Evolutionary conservation across 2,888 invertebrate species (phyloP).

Genomic region (Trilocha varians): DNA sequence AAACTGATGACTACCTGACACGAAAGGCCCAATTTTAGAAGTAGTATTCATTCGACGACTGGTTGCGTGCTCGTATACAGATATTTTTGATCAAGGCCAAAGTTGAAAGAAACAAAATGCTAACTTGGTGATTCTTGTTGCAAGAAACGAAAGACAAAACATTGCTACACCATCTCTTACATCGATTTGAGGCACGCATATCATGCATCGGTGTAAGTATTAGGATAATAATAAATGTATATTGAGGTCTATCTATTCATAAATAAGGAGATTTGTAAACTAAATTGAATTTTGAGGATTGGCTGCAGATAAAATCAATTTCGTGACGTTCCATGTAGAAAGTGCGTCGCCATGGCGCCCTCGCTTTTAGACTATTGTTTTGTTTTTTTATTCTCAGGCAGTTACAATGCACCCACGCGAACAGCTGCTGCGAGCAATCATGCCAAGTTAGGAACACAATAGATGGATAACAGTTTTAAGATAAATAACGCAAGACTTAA

Average conservation of each 20-base stretch:
- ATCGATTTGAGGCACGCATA: too few relatives aligned
- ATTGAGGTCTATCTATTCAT: too few relatives aligned
- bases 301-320: conserved; percentile 19
- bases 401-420: conserved; percentile 27
- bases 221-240: too few relatives aligned
- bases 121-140: background rate
- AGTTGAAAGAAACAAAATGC: background rate
- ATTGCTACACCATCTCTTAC: too few relatives aligned
- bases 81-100: conserved; percentile 2
- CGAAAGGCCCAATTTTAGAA: conserved; percentile 27
- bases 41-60: conserved; percentile 17
- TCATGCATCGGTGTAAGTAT: too few relatives aligned
- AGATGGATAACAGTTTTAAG: conserved; percentile 14
- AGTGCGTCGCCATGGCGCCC: conserved; percentile 22
- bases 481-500: background rate
- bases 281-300: conserved; percentile 7
- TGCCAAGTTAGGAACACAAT: conserved; percentile 39
- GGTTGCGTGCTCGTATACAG: conserved; percentile 2
- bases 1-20: conserved; percentile 31
- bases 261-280: too few relatives aligned
- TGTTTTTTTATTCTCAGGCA: conserved; percentile 14
- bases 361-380: conserved; percentile 22
- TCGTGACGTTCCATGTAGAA: conserved; percentile 27
- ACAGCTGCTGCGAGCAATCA: conserved; percentile 21
- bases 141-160: too few relatives aligned